phyloP scores from a whole-genome alignment of 1,140 invertebrate genomes.

The Musca domestica region DNA sequence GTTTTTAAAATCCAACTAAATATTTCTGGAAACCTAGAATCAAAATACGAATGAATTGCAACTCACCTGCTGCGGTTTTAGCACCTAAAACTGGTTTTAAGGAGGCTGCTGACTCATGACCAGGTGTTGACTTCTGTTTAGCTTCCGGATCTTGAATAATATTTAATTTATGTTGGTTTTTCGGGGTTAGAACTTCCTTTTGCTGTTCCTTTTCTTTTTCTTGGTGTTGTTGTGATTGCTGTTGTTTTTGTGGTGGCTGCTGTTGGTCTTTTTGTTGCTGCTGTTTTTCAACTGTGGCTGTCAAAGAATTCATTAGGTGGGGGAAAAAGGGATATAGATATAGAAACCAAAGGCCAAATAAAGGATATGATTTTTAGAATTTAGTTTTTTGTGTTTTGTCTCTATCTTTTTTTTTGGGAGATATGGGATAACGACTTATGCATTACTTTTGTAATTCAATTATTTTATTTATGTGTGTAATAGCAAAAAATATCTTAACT shows the following conservation, averaged over 20 bases:
- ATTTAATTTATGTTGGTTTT: conserved; percentile 1
- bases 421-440: neutral
- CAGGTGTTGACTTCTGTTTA: conserved; percentile 34
- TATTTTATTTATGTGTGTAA: neutral
- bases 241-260: neutral
- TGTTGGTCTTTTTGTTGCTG: neutral
- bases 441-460: neutral
- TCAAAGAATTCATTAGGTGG: conserved; percentile 6
- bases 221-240: neutral
- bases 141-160: conserved; percentile 20
- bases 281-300: neutral
- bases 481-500: neutral
- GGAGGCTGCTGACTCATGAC: conserved; percentile 33
- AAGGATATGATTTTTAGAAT: conserved; percentile 1
- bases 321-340: conserved; percentile 25
- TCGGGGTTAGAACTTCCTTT: neutral
- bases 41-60: too few relatives aligned
- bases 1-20: conserved; percentile 32
- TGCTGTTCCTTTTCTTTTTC: neutral
- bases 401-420: neutral
- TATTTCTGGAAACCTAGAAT: conserved; percentile 26
- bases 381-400: neutral
- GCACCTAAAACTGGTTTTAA: conserved; percentile 29
- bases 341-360: conserved; percentile 21
- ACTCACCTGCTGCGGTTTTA: conserved; percentile 43